Conservation (phyloP, 1,140 invertebrate genomes). For the Arctopsyche grandis region DNA sequence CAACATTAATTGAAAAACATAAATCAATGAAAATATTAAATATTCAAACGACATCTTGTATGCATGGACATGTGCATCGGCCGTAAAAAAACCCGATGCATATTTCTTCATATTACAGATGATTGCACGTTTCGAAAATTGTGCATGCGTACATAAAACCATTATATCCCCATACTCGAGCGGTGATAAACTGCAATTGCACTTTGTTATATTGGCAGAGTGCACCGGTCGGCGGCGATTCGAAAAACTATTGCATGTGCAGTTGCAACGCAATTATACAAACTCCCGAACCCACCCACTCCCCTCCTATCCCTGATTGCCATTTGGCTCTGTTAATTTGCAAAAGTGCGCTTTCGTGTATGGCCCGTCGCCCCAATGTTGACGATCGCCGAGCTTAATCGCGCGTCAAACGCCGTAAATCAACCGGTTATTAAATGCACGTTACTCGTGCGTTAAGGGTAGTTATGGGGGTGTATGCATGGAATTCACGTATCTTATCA, state of each 20-base stretch:
- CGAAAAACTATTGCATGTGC: constrained; percentile 35
- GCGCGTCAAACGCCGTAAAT: constrained; percentile 22
- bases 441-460: neutral
- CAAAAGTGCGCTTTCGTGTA: constrained; percentile 49
- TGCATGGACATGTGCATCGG: too few relatives aligned
- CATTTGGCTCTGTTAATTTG: constrained; percentile 48
- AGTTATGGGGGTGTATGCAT: neutral
- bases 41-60: too few relatives aligned
- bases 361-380: neutral
- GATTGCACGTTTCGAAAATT: too few relatives aligned
- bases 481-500: neutral
- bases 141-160: too few relatives aligned
- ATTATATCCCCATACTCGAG: neutral
- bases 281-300: constrained; percentile 21
- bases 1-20: too few relatives aligned
- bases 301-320: constrained; percentile 16
- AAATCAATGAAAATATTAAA: too few relatives aligned
- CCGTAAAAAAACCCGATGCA: too few relatives aligned
- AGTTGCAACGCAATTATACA: neutral
- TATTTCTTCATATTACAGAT: too few relatives aligned
- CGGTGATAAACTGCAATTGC: constrained; percentile 34
- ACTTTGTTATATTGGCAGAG: constrained; percentile 42
- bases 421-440: neutral
- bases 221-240: constrained; percentile 8
- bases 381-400: constrained; percentile 14